phyloP scores from a whole-genome alignment of 2,113 vertebrate genomes.

The Donacobius atricapilla region DNA sequence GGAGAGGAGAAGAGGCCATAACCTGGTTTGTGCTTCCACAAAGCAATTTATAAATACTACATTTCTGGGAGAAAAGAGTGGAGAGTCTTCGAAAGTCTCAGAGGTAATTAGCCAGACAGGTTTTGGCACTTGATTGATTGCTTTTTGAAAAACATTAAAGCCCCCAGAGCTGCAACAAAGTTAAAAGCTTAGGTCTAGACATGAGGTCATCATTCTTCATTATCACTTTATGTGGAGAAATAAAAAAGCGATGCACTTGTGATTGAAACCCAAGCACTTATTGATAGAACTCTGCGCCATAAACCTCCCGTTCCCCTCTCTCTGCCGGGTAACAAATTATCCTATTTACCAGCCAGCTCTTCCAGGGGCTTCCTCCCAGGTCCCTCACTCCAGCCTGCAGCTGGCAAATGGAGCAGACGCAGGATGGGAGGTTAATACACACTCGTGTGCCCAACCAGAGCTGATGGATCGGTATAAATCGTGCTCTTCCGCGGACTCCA shows the following conservation, averaged over 20 bases:
- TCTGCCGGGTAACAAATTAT: conserved; percentile 12
- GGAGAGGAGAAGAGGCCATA: background rate
- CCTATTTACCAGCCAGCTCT: background rate
- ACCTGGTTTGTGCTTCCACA: background rate
- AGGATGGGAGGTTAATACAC: background rate
- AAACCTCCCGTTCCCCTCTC: background rate
- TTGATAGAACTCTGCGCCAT: background rate
- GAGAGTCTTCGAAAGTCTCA: conserved; percentile 37
- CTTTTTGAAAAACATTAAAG: conserved; percentile 60
- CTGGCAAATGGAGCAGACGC: background rate
- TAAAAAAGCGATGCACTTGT: conserved; percentile 28
- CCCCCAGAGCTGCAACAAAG: conserved; percentile 41
- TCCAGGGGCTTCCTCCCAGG: background rate
- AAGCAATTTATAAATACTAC: conserved; percentile 47
- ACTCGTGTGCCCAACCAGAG: background rate
- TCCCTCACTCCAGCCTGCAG: background rate
- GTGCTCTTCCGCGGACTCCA: background rate
- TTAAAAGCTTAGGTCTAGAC: conserved; percentile 72
- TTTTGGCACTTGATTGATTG: conserved; percentile 58
- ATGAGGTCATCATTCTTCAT: conserved; percentile 70
- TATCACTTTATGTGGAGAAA: conserved; percentile 52
- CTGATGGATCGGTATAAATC: background rate
- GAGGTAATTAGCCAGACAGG: conserved; percentile 44
- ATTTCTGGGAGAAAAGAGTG: conserved; percentile 20
- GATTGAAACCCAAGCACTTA: conserved; percentile 48